Conservation (phyloP, 2,797 vertebrate genomes). For the Paedocypris micromegethes region DNA sequence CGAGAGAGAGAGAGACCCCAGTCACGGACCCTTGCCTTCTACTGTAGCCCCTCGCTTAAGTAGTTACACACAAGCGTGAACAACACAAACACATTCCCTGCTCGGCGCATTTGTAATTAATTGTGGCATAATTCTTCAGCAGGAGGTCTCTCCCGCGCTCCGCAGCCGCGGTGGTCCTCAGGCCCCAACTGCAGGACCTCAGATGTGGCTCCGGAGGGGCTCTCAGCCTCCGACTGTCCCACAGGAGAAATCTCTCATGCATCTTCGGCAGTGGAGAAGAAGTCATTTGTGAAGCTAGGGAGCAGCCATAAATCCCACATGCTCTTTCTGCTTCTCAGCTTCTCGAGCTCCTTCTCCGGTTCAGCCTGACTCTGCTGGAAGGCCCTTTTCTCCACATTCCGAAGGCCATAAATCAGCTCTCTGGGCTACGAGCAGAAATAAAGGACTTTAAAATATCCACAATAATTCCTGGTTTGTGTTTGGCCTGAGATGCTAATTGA, state of each 20-base stretch:
- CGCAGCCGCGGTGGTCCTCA: slow-evolving; percentile 39
- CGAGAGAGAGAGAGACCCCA: slow-evolving; percentile 33
- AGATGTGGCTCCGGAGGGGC: slow-evolving; percentile 34
- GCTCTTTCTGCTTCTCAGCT: slow-evolving; percentile 3
- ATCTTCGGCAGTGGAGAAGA: slow-evolving; percentile 21
- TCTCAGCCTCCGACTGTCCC: slow-evolving; percentile 34
- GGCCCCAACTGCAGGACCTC: slow-evolving; percentile 36
- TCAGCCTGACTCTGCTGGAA: background rate
- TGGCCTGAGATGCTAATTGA: background rate
- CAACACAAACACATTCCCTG: slow-evolving; percentile 14
- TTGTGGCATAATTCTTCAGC: slow-evolving; percentile 63
- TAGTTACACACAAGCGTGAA: slow-evolving; percentile 9
- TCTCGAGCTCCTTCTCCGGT: background rate
- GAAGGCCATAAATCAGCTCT: background rate
- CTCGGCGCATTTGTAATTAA: slow-evolving; percentile 59
- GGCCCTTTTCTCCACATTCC: background rate
- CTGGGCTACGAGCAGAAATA: background rate
- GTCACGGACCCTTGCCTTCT: background rate
- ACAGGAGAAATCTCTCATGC: slow-evolving; percentile 39
- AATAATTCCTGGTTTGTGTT: background rate
- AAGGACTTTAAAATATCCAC: background rate
- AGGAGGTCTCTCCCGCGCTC: slow-evolving; percentile 43
- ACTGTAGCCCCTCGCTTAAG: slow-evolving; percentile 19
- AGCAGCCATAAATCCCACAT: slow-evolving; percentile 14
- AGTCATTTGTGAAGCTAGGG: slow-evolving; percentile 18